These are phyloP conservation scores for Tholera decimalis DNA, from an alignment of 2,888 invertebrate species.

Conservation along the genomic window DNA sequence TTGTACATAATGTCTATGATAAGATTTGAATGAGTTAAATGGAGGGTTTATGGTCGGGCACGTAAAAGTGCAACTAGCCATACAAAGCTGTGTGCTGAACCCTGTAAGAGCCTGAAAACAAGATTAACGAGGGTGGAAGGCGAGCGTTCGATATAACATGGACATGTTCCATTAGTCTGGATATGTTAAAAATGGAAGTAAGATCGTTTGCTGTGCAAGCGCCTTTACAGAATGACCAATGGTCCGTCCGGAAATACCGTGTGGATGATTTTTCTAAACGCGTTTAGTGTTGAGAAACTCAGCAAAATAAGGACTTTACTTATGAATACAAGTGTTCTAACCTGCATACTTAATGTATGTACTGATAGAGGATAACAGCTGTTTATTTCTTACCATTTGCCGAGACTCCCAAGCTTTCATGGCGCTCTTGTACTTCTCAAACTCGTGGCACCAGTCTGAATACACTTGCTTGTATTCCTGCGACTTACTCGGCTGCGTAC, in stretches of 20 bases:
- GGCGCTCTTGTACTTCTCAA: slow-evolving; percentile 93
- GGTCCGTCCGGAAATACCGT: slow-evolving; percentile 25
- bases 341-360: neutral
- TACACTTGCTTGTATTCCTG: slow-evolving; percentile 92
- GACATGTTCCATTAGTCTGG: slow-evolving; percentile 57
- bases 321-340: neutral
- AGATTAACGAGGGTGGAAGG: slow-evolving; percentile 59
- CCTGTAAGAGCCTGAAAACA: slow-evolving; percentile 60
- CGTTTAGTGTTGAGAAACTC: neutral
- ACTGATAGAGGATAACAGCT: slow-evolving; percentile 6
- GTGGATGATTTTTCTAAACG: slow-evolving; percentile 4
- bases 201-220: slow-evolving; percentile 20
- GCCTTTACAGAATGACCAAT: slow-evolving; percentile 47
- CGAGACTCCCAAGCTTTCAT: slow-evolving; percentile 93
- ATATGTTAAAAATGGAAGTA: slow-evolving; percentile 56
- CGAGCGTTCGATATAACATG: slow-evolving; percentile 51
- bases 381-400: slow-evolving; percentile 88
- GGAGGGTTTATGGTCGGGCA: slow-evolving; percentile 19
- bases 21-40: slow-evolving; percentile 18
- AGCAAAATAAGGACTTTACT: neutral
- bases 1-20: slow-evolving; percentile 9
- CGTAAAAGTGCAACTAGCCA: slow-evolving; percentile 43
- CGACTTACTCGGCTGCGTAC: slow-evolving; percentile 91
- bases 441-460: slow-evolving; percentile 94
- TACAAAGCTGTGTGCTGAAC: slow-evolving; percentile 56